These are phyloP conservation scores for Ochotona princeps DNA, from an alignment of 2,113 vertebrate genomes.

Conservation along the genomic window DNA sequence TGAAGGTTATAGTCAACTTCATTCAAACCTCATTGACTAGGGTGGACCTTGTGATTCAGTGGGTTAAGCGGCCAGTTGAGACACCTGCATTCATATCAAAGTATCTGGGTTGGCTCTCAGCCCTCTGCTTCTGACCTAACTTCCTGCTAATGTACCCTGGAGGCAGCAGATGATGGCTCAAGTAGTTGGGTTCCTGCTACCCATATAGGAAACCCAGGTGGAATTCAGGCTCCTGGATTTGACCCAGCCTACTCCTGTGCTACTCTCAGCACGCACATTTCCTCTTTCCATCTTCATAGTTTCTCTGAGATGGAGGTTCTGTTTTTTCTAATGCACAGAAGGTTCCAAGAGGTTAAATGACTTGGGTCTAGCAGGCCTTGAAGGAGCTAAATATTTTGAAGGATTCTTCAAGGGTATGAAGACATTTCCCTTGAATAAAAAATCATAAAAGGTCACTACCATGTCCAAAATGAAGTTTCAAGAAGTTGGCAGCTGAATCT, in stretches of 20 bases:
- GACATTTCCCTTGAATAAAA: not conserved
- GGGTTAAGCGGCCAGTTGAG: too few species aligned
- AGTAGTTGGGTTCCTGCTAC: too few species aligned
- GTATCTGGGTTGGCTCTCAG: too few species aligned
- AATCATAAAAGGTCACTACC: not conserved
- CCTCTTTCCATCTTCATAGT: not conserved
- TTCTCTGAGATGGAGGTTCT: not conserved
- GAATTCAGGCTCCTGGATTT: too few species aligned
- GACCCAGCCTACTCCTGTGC: not conserved
- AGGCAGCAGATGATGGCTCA: too few species aligned
- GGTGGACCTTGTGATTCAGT: not conserved
- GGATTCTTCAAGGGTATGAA: not conserved
- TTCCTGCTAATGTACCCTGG: too few species aligned
- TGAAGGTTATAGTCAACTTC: not conserved
- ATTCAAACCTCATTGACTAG: not conserved
- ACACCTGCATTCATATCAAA: too few species aligned
- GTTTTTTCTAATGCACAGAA: not conserved
- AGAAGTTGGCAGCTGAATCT: not conserved
- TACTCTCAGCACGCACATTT: accelerated
- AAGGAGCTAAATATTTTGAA: not conserved
- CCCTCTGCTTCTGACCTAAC: too few species aligned
- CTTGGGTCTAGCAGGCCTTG: not conserved
- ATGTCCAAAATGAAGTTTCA: conserved; percentile 16
- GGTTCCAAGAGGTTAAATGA: not conserved
- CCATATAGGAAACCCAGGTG: too few species aligned